Evolutionary conservation across 2,888 invertebrate genomes (phyloP).

Genomic region (Torymus texanus): DNA sequence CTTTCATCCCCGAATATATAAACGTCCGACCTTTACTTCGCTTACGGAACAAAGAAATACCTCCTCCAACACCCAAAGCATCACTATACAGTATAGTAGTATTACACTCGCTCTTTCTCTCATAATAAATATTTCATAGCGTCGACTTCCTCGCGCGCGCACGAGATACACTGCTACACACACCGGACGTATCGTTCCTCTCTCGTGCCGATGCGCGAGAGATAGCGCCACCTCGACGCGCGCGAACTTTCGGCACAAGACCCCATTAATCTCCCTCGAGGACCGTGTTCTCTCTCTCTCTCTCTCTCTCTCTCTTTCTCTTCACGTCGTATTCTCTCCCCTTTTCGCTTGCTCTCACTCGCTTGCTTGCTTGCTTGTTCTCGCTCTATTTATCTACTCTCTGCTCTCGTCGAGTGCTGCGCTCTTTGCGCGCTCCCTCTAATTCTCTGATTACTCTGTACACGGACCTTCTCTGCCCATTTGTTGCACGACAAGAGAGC

Average conservation of each 20-base stretch:
- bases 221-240: constrained; percentile 35
- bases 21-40: too few species aligned
- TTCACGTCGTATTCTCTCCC: neutral
- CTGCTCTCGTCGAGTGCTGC: neutral
- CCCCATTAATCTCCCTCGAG: constrained; percentile 50
- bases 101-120: neutral
- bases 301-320: constrained; percentile 15
- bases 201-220: neutral
- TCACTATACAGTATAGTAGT: neutral
- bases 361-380: neutral
- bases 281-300: constrained; percentile 24
- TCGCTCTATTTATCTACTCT: constrained; percentile 17
- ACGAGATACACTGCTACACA: too few species aligned
- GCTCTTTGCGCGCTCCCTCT: neutral
- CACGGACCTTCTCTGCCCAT: neutral
- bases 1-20: too few species aligned
- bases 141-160: neutral
- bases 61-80: constrained; percentile 12
- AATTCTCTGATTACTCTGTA: constrained; percentile 21
- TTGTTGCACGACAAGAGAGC: neutral
- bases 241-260: constrained; percentile 17
- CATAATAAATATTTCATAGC: constrained; percentile 46
- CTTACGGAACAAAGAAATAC: constrained; percentile 14
- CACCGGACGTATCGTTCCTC: neutral
- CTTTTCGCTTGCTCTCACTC: neutral